Evolutionary conservation across 2,888 invertebrate genomes (phyloP).

Genomic region (Exocentrus adspersus): DNA sequence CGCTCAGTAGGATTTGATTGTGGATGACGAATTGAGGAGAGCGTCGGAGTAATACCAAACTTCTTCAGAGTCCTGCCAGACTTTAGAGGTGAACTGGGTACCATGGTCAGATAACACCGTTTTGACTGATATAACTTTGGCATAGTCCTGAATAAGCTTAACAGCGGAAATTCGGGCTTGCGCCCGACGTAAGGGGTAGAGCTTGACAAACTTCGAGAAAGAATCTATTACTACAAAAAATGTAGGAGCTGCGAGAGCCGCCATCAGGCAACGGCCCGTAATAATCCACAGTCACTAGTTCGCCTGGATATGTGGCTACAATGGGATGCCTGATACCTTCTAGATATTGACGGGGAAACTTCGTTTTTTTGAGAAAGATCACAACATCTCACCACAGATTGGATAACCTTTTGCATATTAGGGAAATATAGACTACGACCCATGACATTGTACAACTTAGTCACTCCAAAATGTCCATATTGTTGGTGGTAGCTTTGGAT

Average conservation of each 20-base stretch:
- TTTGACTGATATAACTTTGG: slow-evolving; percentile 15
- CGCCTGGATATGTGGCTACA: slow-evolving; percentile 13
- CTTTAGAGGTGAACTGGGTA: slow-evolving; percentile 40
- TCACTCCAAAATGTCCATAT: background rate
- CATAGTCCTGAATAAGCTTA: slow-evolving; percentile 27
- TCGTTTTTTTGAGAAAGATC: background rate
- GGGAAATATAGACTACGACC: background rate
- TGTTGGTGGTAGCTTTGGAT: background rate
- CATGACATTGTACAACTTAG: background rate
- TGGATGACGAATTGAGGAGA: slow-evolving; percentile 33
- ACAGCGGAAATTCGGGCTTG: slow-evolving; percentile 23
- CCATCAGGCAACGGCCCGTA: slow-evolving; percentile 41
- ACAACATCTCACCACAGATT: background rate
- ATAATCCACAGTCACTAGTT: slow-evolving; percentile 40
- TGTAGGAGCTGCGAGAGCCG: slow-evolving; percentile 30
- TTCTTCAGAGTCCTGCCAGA: slow-evolving; percentile 32
- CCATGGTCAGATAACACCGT: slow-evolving; percentile 38
- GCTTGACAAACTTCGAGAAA: slow-evolving; percentile 42
- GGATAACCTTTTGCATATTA: background rate
- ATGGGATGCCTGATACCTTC: background rate
- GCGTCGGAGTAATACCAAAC: background rate
- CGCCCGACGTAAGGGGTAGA: slow-evolving; percentile 38
- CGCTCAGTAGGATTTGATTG: slow-evolving; percentile 28
- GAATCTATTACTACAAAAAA: slow-evolving; percentile 43
- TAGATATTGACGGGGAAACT: background rate